A percentile compares a stretch with the other conserved stretches of the same genome.
Evolutionary conservation across 2,888 invertebrate genomes (phyloP).

Genomic region (Sisyra nigra): DNA sequence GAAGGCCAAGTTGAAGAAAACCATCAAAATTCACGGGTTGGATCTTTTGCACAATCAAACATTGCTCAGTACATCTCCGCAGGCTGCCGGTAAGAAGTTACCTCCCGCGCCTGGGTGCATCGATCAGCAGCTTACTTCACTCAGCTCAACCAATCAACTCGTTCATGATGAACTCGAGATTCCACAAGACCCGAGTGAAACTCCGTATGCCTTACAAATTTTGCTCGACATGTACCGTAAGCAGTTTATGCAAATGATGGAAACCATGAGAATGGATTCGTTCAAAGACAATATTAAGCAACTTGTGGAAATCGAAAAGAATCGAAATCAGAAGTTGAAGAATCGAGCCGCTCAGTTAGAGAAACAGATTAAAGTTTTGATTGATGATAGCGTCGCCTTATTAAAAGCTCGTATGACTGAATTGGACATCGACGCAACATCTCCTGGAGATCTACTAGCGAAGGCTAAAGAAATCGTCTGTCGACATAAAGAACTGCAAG

Average conservation of each 20-base stretch:
- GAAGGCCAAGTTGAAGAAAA: constrained; percentile 42
- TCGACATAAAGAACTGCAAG: constrained; percentile 81
- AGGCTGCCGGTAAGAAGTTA: constrained; percentile 51
- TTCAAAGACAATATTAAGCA: constrained; percentile 55
- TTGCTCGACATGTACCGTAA: constrained; percentile 71
- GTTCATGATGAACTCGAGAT: constrained; percentile 73
- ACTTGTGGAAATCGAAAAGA: constrained; percentile 72
- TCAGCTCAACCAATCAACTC: constrained; percentile 50
- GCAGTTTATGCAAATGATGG: constrained; percentile 72
- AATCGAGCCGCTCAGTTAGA: constrained; percentile 79
- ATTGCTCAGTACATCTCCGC: constrained; percentile 67
- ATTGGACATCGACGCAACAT: constrained; percentile 74
- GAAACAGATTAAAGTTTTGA: constrained; percentile 81
- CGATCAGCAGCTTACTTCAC: constrained; percentile 72
- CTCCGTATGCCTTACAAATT: constrained; percentile 76
- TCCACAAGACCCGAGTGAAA: constrained; percentile 57
- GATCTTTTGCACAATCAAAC: constrained; percentile 83
- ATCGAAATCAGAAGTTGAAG: constrained; percentile 65
- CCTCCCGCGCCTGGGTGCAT: constrained; percentile 85
- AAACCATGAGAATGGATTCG: constrained; percentile 64
- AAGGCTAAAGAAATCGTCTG: constrained; percentile 87
- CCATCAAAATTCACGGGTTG: constrained; percentile 66
- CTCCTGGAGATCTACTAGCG: constrained; percentile 68
- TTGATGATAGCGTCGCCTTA: constrained; percentile 80
- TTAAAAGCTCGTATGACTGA: constrained; percentile 83